Evolutionary conservation across 2,888 invertebrate genomes (phyloP).

Genomic region (Lycia hirtaria): DNA sequence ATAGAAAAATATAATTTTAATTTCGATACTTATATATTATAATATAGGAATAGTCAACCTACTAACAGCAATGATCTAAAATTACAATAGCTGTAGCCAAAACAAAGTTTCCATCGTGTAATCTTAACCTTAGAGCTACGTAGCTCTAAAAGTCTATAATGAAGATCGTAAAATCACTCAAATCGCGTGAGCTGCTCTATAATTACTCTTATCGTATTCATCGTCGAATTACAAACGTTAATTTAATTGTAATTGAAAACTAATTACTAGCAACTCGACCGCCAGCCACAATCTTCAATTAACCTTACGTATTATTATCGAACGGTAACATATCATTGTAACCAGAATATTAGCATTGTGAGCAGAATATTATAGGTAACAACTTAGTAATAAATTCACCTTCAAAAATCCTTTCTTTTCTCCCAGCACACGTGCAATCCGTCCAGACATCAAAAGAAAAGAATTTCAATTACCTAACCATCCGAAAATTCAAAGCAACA

Average conservation of each 20-base stretch:
- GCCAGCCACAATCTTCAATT: slow-evolving; percentile 60
- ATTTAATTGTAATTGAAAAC: slow-evolving; percentile 69
- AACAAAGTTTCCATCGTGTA: no score
- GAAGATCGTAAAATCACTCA: slow-evolving; percentile 54
- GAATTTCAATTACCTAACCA: slow-evolving; percentile 31
- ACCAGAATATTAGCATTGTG: slow-evolving; percentile 33
- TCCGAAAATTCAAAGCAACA: slow-evolving; percentile 40
- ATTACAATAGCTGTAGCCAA: no score
- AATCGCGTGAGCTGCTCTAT: slow-evolving; percentile 46
- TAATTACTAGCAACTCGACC: slow-evolving; percentile 54
- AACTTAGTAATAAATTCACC: slow-evolving; percentile 45
- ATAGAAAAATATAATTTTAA: no score
- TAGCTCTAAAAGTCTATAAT: no score
- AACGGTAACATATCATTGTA: slow-evolving; percentile 43
- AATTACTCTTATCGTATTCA: slow-evolving; percentile 60
- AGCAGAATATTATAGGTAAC: slow-evolving; percentile 27
- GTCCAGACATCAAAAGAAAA: slow-evolving; percentile 39
- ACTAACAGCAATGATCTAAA: no score
- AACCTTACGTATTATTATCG: slow-evolving; percentile 58
- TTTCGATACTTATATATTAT: no score
- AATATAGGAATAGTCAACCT: no score
- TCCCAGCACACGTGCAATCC: slow-evolving; percentile 53
- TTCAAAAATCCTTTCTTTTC: slow-evolving; percentile 39
- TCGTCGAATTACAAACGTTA: slow-evolving; percentile 55
- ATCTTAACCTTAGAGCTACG: no score